Evolutionary conservation across 2,797 vertebrate genomes (phyloP).

Genomic region (Hydrocynus forskahlii): DNA sequence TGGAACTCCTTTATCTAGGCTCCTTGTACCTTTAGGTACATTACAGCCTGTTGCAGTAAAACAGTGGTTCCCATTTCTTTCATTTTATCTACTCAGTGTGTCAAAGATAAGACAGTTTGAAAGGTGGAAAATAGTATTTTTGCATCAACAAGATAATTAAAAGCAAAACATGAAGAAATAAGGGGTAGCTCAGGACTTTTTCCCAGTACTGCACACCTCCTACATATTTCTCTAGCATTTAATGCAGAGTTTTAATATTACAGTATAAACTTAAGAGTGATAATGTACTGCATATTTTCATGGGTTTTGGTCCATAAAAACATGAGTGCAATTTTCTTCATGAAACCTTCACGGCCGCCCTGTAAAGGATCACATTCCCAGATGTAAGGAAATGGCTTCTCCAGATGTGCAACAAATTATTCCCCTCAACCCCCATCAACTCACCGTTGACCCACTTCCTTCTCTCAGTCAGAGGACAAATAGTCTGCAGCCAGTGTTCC

Average conservation of each 20-base stretch:
- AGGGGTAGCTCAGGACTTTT: no score
- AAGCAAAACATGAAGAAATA: no score
- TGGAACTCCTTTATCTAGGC: no score
- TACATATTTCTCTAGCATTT: background rate
- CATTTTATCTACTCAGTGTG: no score
- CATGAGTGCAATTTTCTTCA: background rate
- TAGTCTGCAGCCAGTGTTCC: background rate
- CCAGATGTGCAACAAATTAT: slow-evolving; percentile 65
- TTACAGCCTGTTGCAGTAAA: no score
- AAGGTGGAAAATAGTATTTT: no score
- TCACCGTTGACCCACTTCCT: background rate
- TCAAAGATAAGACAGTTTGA: no score
- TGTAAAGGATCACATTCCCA: slow-evolving; percentile 49
- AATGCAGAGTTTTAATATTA: background rate
- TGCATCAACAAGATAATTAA: no score
- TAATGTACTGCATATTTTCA: background rate
- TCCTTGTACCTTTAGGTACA: no score
- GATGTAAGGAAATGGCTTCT: slow-evolving; percentile 70
- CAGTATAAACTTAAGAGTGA: background rate
- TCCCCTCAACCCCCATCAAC: slow-evolving; percentile 8
- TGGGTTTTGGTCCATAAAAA: slow-evolving; percentile 8
- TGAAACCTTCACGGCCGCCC: slow-evolving; percentile 23
- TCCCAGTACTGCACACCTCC: no score
- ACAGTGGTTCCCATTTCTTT: no score
- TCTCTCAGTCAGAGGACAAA: background rate